A percentile compares a stretch with the other conserved stretches of the same genome.
Evolutionary conservation across 2,888 invertebrate species (phyloP).

Genomic region (Acheta domesticus): DNA sequence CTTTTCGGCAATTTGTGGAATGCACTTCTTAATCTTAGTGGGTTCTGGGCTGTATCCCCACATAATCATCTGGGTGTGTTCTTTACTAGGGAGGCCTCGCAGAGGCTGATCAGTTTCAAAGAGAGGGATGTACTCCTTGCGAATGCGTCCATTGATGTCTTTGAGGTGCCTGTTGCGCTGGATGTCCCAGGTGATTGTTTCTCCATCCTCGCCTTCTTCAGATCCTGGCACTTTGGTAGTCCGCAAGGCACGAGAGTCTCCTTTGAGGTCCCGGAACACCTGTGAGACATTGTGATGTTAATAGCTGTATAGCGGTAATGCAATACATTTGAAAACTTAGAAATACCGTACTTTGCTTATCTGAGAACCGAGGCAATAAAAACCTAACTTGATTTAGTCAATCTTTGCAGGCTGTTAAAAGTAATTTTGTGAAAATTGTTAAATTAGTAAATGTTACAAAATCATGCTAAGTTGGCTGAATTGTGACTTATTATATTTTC

Average conservation of each 20-base stretch:
- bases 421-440: no score
- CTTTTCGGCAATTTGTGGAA: constrained; percentile 43
- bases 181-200: constrained; percentile 69
- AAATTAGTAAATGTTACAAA: no score
- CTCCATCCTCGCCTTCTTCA: constrained; percentile 47
- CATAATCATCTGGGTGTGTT: constrained; percentile 65
- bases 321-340: no score
- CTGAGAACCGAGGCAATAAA: no score
- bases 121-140: constrained; percentile 46
- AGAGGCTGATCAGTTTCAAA: constrained; percentile 60
- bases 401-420: no score
- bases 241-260: background rate
- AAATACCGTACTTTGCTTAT: no score
- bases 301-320: no score
- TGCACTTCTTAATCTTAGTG: constrained; percentile 60
- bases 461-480: no score
- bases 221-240: background rate
- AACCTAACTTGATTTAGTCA: no score
- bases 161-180: constrained; percentile 61
- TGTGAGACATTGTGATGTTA: constrained; percentile 40
- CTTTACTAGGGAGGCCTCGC: constrained; percentile 63
- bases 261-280: constrained; percentile 59
- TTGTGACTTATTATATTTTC: no score
- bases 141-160: constrained; percentile 50
- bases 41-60: constrained; percentile 76